Conservation (phyloP, 2,888 invertebrate genomes). For the Chymomyza fuscimana region DNA sequence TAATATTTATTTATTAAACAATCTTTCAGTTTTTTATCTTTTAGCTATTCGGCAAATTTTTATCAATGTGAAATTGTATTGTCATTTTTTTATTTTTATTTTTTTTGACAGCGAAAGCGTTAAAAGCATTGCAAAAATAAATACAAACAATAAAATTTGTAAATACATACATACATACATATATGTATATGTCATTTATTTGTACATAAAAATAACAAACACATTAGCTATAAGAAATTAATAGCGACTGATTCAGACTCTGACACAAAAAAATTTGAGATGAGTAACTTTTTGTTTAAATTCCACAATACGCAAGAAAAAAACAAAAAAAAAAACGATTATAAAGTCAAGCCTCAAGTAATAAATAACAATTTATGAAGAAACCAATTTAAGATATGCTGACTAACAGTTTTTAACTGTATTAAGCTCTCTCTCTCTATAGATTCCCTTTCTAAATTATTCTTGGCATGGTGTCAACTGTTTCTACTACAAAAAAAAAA, state of each 20-base stretch:
- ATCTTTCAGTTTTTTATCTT: background rate
- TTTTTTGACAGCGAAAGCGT: constrained; percentile 59
- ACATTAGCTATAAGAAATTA: background rate
- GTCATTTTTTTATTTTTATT: background rate
- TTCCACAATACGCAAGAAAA: background rate
- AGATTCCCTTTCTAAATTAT: background rate
- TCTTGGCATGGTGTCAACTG: background rate
- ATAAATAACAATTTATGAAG: background rate
- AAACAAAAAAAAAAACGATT: background rate
- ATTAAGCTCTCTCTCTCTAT: background rate
- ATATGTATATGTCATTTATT: background rate
- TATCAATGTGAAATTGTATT: background rate
- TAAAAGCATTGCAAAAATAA: constrained; percentile 46
- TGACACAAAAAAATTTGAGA: background rate
- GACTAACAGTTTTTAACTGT: background rate
- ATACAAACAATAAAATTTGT: background rate
- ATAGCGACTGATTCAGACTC: background rate
- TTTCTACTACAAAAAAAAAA: background rate
- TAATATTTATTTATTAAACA: background rate
- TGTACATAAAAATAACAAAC: background rate
- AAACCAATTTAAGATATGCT: background rate
- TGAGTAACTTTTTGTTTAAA: background rate
- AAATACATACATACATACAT: background rate
- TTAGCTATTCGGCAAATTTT: background rate
- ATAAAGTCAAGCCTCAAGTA: background rate